These are phyloP conservation scores for Coranthus polyacanthus DNA, from an alignment of 2,797 vertebrate species.

Conservation along the genomic window DNA sequence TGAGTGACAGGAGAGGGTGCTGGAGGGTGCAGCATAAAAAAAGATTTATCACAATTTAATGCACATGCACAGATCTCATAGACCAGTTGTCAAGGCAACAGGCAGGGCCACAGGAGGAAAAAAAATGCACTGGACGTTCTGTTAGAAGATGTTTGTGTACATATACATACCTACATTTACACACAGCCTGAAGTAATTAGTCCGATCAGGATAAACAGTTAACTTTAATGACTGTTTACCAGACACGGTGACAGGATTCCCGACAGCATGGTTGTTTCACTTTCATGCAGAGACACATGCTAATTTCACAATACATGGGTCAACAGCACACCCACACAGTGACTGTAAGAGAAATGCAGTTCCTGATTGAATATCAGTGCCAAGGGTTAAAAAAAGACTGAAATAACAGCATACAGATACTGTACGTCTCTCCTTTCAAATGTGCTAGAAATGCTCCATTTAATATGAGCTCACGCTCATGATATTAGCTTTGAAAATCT, in stretches of 20 bases:
- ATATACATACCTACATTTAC: conserved; percentile 30
- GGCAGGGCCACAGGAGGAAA: conserved; percentile 25
- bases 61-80: conserved; percentile 59
- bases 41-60: conserved; percentile 55
- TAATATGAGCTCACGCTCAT: background rate
- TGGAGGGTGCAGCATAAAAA: conserved; percentile 30
- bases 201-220: conserved; percentile 59
- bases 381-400: no score
- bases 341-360: background rate
- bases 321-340: background rate
- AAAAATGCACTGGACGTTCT: background rate
- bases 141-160: conserved; percentile 15
- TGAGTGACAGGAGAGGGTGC: conserved; percentile 26
- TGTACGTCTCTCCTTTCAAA: background rate
- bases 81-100: conserved; percentile 79
- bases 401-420: background rate
- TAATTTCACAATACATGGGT: conserved; percentile 36
- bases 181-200: conserved; percentile 60
- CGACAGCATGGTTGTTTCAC: conserved; percentile 51
- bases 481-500: conserved; percentile 13
- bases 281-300: conserved; percentile 34
- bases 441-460: conserved; percentile 6
- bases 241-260: conserved; percentile 24
- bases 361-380: conserved; percentile 39
- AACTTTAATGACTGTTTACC: conserved; percentile 77